Evolutionary conservation across 92 coral and sea anemone genomes (phyloP), one percentile per base, ranked within the genome.

Genomic region (Meandrina meandrites): DNA sequence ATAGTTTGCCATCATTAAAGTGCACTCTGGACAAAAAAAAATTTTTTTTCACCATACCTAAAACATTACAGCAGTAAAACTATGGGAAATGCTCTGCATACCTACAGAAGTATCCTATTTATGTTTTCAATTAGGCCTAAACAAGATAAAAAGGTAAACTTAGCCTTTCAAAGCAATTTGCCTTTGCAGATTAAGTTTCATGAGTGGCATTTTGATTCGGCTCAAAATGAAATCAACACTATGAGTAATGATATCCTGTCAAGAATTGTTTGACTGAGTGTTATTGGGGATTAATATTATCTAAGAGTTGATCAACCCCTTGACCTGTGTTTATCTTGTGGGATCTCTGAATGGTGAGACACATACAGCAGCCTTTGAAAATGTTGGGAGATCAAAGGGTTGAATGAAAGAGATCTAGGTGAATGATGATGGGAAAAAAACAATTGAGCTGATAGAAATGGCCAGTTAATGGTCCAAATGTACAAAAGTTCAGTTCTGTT

Each of bases 1-100:
- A 81, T 19, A 81, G 40, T 28, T 36, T 35, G 69, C 2, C 31
- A 56, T 56, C 37, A 24, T 79, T 34, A 40, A 74, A 28, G 15
- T 66, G 76, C 45, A 64, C 84, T 47, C 84, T n/a, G n/a, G n/a
- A 66, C 24, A 82, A 45, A 31, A 34, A 47, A 32, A n/a, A 37
- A 8, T 40, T 21, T n/a, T 24, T 70, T 48, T 70, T 4, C 19
- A 48, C 30, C 67, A 7, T 16, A 57, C 32, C 36, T 24, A 50
- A 53, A 83, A 32, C 24, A 17, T 13, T 2, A 58, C 2, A 45
- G 8, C 53, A 71, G 51, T 71, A 15, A 22, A 31, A 13, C n/a
- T 15, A 35, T 74, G 87, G 80, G 71, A 74, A 84, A 84, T 84
- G 57, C 80, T 74, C 28, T 0, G n/a, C 79, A 74, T 84, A 73